phyloP scores from a whole-genome alignment of 2,888 invertebrate species.

The Cephus rjabovi region DNA sequence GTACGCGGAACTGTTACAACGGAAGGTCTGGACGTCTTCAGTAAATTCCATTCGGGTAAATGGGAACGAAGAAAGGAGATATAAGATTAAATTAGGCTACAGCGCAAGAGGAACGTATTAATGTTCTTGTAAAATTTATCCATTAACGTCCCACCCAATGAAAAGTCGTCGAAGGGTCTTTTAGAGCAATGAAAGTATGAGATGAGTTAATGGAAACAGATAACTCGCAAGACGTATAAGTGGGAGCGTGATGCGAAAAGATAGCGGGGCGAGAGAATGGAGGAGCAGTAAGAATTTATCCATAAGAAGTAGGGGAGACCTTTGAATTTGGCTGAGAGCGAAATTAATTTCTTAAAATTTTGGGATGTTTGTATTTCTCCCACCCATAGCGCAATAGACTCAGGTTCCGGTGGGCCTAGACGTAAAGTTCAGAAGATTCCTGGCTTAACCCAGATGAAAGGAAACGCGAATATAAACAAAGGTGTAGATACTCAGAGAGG shows the following conservation, averaged over 20 bases:
- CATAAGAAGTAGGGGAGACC: not conserved
- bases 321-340: not conserved
- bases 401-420: not conserved
- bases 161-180: not conserved
- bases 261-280: not conserved
- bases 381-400: not conserved
- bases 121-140: not conserved
- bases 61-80: not conserved
- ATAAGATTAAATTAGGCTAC: not conserved
- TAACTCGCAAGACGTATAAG: not conserved
- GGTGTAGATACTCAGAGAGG: not conserved
- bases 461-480: not conserved
- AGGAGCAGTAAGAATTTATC: not conserved
- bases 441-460: not conserved
- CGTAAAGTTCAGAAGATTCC: not conserved
- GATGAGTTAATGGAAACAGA: not conserved
- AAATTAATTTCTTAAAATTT: not conserved
- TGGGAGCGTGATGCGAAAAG: not conserved
- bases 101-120: not conserved
- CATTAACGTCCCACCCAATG: not conserved
- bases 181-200: not conserved
- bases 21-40: not conserved
- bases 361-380: not conserved
- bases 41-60: not conserved
- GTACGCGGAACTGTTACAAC: not conserved